phyloP scores from a whole-genome alignment of 1,140 invertebrate genomes.

The Megalopta genalis region DNA sequence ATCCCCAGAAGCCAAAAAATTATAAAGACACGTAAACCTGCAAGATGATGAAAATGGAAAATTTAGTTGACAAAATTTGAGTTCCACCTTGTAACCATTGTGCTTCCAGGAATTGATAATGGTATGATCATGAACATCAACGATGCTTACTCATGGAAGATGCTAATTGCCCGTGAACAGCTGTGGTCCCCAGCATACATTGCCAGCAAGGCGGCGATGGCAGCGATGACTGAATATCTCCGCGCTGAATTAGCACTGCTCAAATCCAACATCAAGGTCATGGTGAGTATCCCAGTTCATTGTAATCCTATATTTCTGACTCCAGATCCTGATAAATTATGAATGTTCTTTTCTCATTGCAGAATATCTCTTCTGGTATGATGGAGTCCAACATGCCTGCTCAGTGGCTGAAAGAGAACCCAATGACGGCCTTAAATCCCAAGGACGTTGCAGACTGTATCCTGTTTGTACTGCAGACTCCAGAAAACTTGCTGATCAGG shows the following conservation, averaged over 20 bases:
- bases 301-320: neutral
- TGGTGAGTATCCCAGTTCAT: constrained; percentile 74
- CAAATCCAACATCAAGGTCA: constrained; percentile 61
- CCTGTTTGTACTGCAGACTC: constrained; percentile 80
- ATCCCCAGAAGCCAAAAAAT: too few relatives aligned
- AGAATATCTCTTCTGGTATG: constrained; percentile 82
- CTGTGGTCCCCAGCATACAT: constrained; percentile 78
- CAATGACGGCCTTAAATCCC: constrained; percentile 74
- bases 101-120: constrained; percentile 40
- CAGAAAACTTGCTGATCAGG: constrained; percentile 65
- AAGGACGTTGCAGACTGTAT: constrained; percentile 81
- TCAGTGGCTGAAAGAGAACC: constrained; percentile 64
- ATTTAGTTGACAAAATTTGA: neutral
- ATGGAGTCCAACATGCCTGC: constrained; percentile 81
- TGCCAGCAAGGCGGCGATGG: constrained; percentile 82
- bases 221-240: constrained; percentile 81
- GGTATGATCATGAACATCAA: constrained; percentile 83
- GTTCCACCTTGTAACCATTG: neutral
- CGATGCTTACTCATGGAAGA: constrained; percentile 66
- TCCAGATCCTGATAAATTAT: neutral
- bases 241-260: constrained; percentile 80
- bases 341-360: neutral
- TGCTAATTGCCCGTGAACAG: constrained; percentile 16
- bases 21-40: too few relatives aligned
- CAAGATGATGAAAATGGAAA: too few relatives aligned